These are phyloP conservation scores for Pyrocephalus nanus DNA, from an alignment of 2,797 vertebrate genomes.

Conservation along the genomic window DNA sequence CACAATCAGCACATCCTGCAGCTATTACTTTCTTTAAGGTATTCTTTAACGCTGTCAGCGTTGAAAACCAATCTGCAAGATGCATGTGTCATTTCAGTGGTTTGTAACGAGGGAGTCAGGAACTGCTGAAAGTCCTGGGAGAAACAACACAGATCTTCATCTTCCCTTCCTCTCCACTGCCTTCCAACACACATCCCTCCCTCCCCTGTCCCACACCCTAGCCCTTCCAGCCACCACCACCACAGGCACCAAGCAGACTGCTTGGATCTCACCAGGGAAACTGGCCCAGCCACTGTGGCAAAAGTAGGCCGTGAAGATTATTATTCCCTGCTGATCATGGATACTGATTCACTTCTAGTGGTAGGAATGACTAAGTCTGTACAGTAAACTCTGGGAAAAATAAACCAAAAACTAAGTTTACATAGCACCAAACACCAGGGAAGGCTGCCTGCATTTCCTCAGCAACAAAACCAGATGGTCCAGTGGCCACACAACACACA, in stretches of 20 bases:
- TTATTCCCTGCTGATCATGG: too few relatives aligned
- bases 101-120: background rate
- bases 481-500: background rate
- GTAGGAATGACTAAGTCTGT: rapidly evolving
- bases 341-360: background rate
- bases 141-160: background rate
- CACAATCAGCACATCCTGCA: background rate
- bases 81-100: background rate
- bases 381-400: background rate
- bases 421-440: background rate
- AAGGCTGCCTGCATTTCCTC: background rate
- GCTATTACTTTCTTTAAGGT: background rate
- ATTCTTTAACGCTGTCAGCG: background rate
- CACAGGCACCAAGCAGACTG: background rate
- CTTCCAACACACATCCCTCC: too few relatives aligned
- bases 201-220: background rate
- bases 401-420: background rate
- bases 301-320: background rate
- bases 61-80: background rate
- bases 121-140: background rate
- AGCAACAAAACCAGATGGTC: background rate
- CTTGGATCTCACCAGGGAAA: background rate
- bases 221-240: background rate
- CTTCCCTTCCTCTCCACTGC: background rate
- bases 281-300: rapidly evolving